phyloP scores from a whole-genome alignment of 2,888 invertebrate genomes.

The Drosophila mimica region DNA sequence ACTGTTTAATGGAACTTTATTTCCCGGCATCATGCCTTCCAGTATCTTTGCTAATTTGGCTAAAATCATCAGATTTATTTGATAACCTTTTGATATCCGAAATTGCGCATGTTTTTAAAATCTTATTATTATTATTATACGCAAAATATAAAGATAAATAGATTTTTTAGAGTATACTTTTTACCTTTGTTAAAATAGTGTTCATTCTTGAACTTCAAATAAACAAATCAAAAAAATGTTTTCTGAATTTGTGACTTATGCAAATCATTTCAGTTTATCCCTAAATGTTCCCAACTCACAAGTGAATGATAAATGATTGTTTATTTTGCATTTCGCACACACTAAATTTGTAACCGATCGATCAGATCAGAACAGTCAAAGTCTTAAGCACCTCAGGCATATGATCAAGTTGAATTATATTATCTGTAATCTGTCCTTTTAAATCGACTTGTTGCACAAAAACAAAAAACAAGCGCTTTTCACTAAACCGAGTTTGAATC shows the following conservation, averaged over 20 bases:
- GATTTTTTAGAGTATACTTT: too few species aligned
- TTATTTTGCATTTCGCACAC: neutral
- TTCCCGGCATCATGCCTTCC: neutral
- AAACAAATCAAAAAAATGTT: neutral
- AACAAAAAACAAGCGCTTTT: neutral
- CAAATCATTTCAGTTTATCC: neutral
- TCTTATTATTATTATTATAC: too few species aligned
- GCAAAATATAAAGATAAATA: neutral
- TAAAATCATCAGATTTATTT: too few species aligned
- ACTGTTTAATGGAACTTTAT: neutral
- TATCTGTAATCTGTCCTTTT: neutral
- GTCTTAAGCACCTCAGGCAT: neutral
- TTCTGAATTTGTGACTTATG: neutral
- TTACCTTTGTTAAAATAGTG: neutral
- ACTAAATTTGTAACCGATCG: neutral
- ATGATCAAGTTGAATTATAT: neutral
- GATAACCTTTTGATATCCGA: neutral
- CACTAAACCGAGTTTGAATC: neutral
- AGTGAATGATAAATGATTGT: neutral
- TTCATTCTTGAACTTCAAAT: neutral
- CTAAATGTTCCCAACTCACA: neutral
- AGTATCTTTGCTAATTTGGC: neutral
- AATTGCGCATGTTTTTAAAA: neutral
- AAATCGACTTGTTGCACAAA: neutral
- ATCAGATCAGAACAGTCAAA: neutral